Percentiles rank a stretch among this genome's conserved stretches.
Evolutionary conservation across 2,797 vertebrate species (phyloP).

Genomic region (Bradypus variegatus): DNA sequence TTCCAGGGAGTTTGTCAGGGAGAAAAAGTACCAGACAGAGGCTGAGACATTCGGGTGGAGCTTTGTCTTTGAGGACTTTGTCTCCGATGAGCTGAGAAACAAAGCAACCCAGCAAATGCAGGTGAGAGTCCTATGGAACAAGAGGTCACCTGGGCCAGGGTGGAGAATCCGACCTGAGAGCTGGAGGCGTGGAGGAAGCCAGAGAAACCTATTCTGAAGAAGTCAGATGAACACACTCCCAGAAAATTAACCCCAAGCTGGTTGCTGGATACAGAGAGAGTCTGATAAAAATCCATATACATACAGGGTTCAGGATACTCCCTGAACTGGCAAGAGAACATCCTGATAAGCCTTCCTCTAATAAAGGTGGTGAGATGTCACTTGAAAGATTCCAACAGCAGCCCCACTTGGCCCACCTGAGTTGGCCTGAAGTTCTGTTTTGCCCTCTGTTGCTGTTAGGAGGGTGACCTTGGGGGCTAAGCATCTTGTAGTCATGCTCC

Average conservation of each 20-base stretch:
- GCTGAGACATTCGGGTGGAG: constrained; percentile 94
- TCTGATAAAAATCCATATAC: not conserved
- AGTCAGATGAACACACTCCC: not conserved
- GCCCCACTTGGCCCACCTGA: not conserved
- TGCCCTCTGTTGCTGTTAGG: not conserved
- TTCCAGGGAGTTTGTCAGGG: constrained; percentile 88
- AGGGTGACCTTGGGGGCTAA: not conserved
- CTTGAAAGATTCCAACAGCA: not conserved
- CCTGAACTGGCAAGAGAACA: not conserved
- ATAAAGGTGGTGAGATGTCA: not conserved
- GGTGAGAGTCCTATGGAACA: constrained; percentile 72
- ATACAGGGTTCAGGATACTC: not conserved
- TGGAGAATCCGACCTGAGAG: not conserved
- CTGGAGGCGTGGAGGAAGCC: not conserved
- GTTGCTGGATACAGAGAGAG: not conserved
- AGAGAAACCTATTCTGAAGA: not conserved
- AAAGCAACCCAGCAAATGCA: constrained; percentile 87
- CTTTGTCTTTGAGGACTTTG: constrained; percentile 97
- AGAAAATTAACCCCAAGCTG: not conserved
- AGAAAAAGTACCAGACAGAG: constrained; percentile 89
- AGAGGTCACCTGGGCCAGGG: not conserved
- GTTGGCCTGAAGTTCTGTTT: not conserved
- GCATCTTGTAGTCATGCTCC: not conserved
- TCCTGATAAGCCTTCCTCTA: not conserved
- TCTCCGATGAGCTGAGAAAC: constrained; percentile 84